Conservation (phyloP, 2,888 invertebrate genomes). For the Sesia bembeciformis region DNA sequence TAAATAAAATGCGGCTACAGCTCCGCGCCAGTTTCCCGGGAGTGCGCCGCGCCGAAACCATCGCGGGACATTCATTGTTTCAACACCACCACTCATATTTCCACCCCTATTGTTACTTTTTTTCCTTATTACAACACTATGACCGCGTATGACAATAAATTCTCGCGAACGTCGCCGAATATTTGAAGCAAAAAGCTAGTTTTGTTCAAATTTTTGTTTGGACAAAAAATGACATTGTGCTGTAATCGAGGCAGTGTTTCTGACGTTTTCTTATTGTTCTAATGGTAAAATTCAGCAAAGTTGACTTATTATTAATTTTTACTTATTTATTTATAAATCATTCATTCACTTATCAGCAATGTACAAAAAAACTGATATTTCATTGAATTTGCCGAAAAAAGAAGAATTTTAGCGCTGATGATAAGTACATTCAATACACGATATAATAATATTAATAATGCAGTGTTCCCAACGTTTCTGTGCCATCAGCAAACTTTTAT, state of each 20-base stretch:
- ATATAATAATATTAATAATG: too few relatives aligned
- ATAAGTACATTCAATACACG: too few relatives aligned
- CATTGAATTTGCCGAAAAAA: neutral
- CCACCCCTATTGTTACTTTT: constrained; percentile 8
- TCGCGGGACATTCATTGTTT: constrained; percentile 5
- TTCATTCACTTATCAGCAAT: neutral
- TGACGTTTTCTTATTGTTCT: constrained; percentile 3
- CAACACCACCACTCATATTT: constrained; percentile 5
- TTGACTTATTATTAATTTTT: neutral
- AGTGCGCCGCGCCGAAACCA: neutral
- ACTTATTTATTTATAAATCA: neutral
- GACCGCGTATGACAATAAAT: constrained; percentile 9
- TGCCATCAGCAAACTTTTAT: too few relatives aligned
- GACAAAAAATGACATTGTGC: constrained; percentile 7
- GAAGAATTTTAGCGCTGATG: neutral
- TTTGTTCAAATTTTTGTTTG: constrained; percentile 4
- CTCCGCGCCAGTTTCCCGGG: neutral
- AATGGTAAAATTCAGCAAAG: too few relatives aligned
- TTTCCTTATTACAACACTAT: constrained; percentile 3
- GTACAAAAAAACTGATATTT: too few relatives aligned
- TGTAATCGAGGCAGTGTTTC: constrained; percentile 8
- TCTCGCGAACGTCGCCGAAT: constrained; percentile 3
- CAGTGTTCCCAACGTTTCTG: too few relatives aligned
- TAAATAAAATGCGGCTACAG: neutral
- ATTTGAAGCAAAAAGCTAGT: constrained; percentile 4